Evolutionary conservation across 1,140 invertebrate genomes (phyloP).

Genomic region (Cepaea nemoralis): DNA sequence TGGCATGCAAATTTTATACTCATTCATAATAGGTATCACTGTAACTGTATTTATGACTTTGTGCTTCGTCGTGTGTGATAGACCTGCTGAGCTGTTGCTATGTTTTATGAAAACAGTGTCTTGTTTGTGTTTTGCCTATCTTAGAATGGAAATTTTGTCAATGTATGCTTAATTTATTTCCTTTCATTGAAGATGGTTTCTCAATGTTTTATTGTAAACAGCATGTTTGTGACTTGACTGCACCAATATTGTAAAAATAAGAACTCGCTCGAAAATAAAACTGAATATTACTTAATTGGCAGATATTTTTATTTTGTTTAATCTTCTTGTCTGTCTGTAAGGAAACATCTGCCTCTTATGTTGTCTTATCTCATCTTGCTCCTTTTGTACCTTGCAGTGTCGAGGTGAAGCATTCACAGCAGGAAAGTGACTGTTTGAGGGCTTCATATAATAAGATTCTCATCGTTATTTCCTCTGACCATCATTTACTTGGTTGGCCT

Average conservation of each 20-base stretch:
- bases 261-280: neutral
- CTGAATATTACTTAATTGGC: neutral
- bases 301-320: neutral
- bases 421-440: too few relatives aligned
- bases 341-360: too few relatives aligned
- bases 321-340: neutral
- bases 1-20: neutral
- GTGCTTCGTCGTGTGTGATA: neutral
- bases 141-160: neutral
- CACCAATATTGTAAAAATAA: neutral
- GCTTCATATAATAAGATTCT: too few relatives aligned
- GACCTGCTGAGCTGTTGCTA: neutral
- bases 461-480: too few relatives aligned
- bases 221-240: neutral
- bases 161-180: slow-evolving; percentile 19
- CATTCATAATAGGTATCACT: neutral
- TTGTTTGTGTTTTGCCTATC: neutral
- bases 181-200: neutral
- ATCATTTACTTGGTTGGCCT: too few relatives aligned
- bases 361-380: too few relatives aligned
- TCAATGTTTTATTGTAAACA: neutral
- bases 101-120: neutral
- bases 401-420: too few relatives aligned
- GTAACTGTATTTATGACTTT: neutral
- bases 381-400: too few relatives aligned